A percentile compares a stretch with the other conserved stretches of the same genome.
These are phyloP conservation scores for Mus caroli DNA, from an alignment of 2,797 vertebrate species.

Conservation along the genomic window DNA sequence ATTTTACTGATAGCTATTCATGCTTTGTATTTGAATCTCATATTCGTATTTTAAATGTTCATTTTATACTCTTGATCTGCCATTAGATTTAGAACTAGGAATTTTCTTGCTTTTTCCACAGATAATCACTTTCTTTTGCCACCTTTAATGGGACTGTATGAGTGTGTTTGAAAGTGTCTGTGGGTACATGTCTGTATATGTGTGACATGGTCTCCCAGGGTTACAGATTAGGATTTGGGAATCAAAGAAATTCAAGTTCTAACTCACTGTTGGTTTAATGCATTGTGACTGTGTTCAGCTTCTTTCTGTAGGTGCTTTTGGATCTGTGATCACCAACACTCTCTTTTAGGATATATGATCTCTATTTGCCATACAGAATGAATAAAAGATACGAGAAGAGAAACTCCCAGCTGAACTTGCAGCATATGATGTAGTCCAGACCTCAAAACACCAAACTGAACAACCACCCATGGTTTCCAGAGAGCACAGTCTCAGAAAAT, in stretches of 20 bases:
- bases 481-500: neutral
- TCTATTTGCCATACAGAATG: neutral
- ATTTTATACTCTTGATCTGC: slow-evolving; percentile 38
- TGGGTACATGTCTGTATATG: neutral
- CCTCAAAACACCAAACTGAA: neutral
- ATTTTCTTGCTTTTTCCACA: slow-evolving; percentile 29
- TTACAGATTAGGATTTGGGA: neutral
- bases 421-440: neutral
- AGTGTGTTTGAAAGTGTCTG: neutral
- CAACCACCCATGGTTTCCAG: neutral
- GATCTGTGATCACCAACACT: neutral
- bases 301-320: neutral
- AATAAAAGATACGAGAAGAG: slow-evolving; percentile 1
- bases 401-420: neutral
- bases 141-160: neutral
- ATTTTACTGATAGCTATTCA: neutral
- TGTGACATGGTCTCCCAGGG: neutral
- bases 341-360: neutral
- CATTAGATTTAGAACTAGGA: slow-evolving; percentile 14
- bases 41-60: slow-evolving; percentile 19
- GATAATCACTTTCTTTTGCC: slow-evolving; percentile 2
- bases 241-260: neutral
- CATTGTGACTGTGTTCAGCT: neutral
- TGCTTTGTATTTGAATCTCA: slow-evolving; percentile 10
- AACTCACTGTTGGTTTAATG: neutral